Base-by-base conservation (phyloP, 2,113 vertebrate genomes). In the Bos indicus region DNA sequence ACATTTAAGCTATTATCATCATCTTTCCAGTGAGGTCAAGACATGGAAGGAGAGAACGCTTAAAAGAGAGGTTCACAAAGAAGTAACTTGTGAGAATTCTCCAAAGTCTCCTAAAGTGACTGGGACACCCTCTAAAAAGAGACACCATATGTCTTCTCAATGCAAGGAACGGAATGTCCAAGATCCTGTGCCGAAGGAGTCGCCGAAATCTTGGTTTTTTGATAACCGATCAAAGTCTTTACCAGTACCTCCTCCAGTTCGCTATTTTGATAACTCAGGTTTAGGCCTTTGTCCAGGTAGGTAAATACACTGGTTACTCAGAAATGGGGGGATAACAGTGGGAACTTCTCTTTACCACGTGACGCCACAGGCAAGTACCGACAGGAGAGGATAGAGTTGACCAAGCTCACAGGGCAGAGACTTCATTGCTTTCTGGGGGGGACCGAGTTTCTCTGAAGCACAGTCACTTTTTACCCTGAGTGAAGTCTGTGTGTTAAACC, bases 211-310 rank as follows among this genome's bases (percentile, higher is more conserved):
- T 15, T 86, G 81, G 54, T 88, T 97, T 94, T 98, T 96, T 78
- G 97, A 98, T n/a, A 94, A 54, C 57, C 94, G 95, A 12, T 71
- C 97, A 3, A 97, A 97, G 82, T 97, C 98, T 88, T 88, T 98
- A 5, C 97, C 97, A n/a, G 17, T 33, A 25, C 84, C 93, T 48
- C 88, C 48, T 56, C 97, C 95, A 13, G 15, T 88, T 85, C 83
- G 33, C 80, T 98, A 96, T 56, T 98, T 98, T 95, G 98, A 98
- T 94, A 98, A 98, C 90, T 98, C 98, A 0, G 14, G 89, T n/a
- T 91, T 98, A 91, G 97, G 98, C 64, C 96, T 98, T 30, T 96
- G 85, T 67, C 96, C 97, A 95, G 98, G 98, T 98, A 78, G 1
- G 97, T 97, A 17, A 90, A 54, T n/a, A 11, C 23, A 21, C 36